phyloP scores from a whole-genome alignment of 1,140 invertebrate genomes.

The Zaprionus gabonicus region DNA sequence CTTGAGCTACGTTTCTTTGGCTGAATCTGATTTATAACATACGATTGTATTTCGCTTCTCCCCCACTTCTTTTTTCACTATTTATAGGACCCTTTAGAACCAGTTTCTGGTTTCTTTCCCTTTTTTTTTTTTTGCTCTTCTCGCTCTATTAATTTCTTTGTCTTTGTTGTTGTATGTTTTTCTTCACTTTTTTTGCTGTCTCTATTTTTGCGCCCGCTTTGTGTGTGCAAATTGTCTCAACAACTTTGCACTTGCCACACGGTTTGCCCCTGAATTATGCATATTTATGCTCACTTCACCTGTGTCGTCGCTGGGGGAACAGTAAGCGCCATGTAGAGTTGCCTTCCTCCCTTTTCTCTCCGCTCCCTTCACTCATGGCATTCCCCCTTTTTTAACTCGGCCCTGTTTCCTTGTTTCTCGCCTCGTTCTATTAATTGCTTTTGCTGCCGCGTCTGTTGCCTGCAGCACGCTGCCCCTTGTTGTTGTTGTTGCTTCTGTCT shows the following conservation, averaged over 20 bases:
- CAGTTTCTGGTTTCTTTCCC: conserved; percentile 14
- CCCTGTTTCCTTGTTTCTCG: not conserved
- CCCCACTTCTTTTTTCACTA: not conserved
- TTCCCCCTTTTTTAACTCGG: not conserved
- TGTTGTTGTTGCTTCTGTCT: conserved; percentile 27
- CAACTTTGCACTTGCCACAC: conserved; percentile 43
- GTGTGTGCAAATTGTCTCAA: conserved; percentile 36
- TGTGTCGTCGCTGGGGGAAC: conserved; percentile 29
- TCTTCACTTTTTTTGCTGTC: not conserved
- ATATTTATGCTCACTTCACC: conserved; percentile 73
- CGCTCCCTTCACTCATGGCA: no score
- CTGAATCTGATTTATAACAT: not conserved
- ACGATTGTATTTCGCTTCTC: not conserved
- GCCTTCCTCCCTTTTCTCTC: conserved; percentile 11
- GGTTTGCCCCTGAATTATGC: conserved; percentile 56
- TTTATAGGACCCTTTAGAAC: conserved; percentile 12
- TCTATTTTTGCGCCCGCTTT: not conserved
- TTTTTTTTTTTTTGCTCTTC: not conserved
- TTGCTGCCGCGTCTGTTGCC: conserved; percentile 43
- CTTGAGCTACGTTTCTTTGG: not conserved
- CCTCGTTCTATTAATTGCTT: conserved; percentile 69
- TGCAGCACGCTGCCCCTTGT: not conserved
- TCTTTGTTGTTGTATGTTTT: not conserved
- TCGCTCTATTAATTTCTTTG: conserved; percentile 38
- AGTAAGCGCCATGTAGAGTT: conserved; percentile 14